A percentile compares a stretch with the other conserved stretches of the same genome.
These are phyloP conservation scores for Diadegma fenestrale DNA, from an alignment of 2,888 invertebrate genomes.

Conservation along the genomic window DNA sequence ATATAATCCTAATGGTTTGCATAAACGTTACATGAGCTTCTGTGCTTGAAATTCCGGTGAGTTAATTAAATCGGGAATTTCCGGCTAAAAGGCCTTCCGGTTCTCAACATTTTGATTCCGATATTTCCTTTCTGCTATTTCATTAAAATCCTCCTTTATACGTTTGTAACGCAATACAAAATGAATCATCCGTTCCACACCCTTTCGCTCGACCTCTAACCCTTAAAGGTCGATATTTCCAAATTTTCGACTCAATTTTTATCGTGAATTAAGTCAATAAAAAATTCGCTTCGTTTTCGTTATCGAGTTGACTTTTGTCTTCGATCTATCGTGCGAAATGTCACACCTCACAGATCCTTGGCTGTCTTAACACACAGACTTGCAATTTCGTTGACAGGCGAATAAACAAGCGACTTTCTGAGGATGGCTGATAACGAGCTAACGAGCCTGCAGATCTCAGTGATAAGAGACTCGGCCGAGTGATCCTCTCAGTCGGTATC, in stretches of 20 bases:
- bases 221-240: too few relatives aligned
- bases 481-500: conserved; percentile 65
- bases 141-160: background rate
- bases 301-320: background rate
- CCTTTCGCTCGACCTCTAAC: too few relatives aligned
- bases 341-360: background rate
- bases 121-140: conserved; percentile 1
- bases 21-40: conserved; percentile 20
- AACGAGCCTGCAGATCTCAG: conserved; percentile 62
- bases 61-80: conserved; percentile 46
- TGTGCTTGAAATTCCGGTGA: background rate
- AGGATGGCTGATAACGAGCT: conserved; percentile 76
- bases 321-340: conserved; percentile 8
- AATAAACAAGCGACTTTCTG: conserved; percentile 74
- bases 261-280: background rate
- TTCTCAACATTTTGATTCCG: conserved; percentile 27
- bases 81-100: conserved; percentile 59
- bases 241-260: too few relatives aligned
- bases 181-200: background rate
- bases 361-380: background rate
- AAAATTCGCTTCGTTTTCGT: background rate
- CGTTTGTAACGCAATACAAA: background rate
- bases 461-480: conserved; percentile 70
- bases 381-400: conserved; percentile 7
- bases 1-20: conserved; percentile 12